Percentiles rank a stretch among this genome's conserved stretches.
Evolutionary conservation across 1,140 invertebrate genomes (phyloP).

Genomic region (Panagrolaimus sp.): DNA sequence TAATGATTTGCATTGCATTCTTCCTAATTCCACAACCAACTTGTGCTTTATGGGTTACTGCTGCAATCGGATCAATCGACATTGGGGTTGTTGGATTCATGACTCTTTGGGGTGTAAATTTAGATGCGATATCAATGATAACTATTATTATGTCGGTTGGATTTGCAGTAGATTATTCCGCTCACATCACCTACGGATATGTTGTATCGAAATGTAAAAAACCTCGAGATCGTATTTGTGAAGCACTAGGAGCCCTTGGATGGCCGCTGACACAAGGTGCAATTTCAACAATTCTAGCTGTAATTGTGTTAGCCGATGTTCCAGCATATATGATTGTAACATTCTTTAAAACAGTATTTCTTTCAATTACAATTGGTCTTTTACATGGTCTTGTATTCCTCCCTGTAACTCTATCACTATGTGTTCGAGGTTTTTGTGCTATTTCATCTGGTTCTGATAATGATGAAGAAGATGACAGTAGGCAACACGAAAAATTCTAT

Average conservation of each 20-base stretch:
- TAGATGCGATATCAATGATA: slow-evolving; percentile 97
- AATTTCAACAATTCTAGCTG: slow-evolving; percentile 81
- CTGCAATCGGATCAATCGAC: slow-evolving; percentile 90
- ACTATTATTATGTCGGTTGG: slow-evolving; percentile 97
- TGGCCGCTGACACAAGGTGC: slow-evolving; percentile 77
- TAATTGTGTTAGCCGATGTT: slow-evolving; percentile 76
- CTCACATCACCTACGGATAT: slow-evolving; percentile 92
- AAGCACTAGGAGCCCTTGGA: slow-evolving; percentile 80
- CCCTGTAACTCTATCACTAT: slow-evolving; percentile 77
- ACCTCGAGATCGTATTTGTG: slow-evolving; percentile 74
- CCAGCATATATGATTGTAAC: slow-evolving; percentile 94
- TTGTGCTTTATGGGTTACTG: slow-evolving; percentile 86
- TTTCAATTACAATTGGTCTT: slow-evolving; percentile 80
- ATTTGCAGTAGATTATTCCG: slow-evolving; percentile 93
- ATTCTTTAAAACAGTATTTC: slow-evolving; percentile 94
- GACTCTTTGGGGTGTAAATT: slow-evolving; percentile 85
- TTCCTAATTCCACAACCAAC: slow-evolving; percentile 88
- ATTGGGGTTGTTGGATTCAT: slow-evolving; percentile 90
- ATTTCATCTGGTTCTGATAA: not conserved
- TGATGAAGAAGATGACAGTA: not conserved
- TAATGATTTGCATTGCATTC: slow-evolving; percentile 93
- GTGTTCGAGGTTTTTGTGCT: slow-evolving; percentile 62
- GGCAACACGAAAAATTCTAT: slow-evolving; percentile 2
- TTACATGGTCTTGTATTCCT: slow-evolving; percentile 85
- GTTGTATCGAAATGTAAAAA: slow-evolving; percentile 71